These are phyloP conservation scores for Helicoverpa armigera DNA, from an alignment of 1,140 invertebrate species.

Conservation along the genomic window DNA sequence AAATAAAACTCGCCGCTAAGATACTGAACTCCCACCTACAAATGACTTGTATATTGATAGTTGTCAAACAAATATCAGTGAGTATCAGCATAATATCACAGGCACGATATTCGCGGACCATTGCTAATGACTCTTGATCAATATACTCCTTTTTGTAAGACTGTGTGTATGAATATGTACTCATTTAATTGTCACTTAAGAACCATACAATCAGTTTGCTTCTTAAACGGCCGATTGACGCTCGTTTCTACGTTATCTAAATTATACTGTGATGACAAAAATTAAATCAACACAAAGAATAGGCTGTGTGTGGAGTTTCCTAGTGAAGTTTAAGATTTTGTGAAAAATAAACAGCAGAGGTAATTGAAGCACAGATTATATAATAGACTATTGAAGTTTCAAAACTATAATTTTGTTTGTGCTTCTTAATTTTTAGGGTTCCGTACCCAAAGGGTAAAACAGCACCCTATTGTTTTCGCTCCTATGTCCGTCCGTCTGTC, in stretches of 20 bases:
- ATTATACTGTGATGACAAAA: constrained; percentile 14
- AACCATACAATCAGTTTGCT: neutral
- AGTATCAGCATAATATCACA: neutral
- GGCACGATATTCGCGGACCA: neutral
- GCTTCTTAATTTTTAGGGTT: neutral
- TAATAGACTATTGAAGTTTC: neutral
- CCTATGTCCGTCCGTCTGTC: too few species aligned
- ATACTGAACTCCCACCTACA: neutral
- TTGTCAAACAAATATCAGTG: neutral
- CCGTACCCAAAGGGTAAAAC: too few species aligned
- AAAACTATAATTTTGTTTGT: neutral
- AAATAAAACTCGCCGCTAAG: too few species aligned
- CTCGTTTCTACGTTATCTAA: constrained; percentile 15
- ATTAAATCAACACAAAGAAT: neutral
- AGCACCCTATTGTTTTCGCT: too few species aligned
- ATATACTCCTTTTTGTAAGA: neutral
- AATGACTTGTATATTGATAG: neutral
- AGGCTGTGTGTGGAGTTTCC: neutral
- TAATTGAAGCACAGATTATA: too few species aligned
- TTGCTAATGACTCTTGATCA: constrained; percentile 15
- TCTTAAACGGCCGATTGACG: neutral
- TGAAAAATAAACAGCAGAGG: neutral
- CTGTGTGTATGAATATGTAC: neutral
- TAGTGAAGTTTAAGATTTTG: neutral
- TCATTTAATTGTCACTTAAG: constrained; percentile 31